These are phyloP conservation scores for Pteromalus puparum DNA, from an alignment of 1,140 invertebrate species.

Conservation along the genomic window DNA sequence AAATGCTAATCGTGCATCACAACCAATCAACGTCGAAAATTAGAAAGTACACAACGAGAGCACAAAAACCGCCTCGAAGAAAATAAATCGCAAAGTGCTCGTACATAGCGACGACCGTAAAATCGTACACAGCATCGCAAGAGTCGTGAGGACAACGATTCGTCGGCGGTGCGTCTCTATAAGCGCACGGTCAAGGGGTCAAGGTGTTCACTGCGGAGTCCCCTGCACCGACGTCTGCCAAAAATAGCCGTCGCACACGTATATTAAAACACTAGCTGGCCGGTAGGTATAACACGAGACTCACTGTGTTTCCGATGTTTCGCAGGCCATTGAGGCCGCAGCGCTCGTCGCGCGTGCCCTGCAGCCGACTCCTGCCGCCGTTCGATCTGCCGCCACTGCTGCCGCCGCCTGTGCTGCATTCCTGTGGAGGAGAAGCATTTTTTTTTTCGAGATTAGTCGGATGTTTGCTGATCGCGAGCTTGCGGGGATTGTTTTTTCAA, in stretches of 20 bases:
- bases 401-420: conserved; percentile 64
- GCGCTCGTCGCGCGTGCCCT: conserved; percentile 65
- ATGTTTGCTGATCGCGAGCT: neutral
- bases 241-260: neutral
- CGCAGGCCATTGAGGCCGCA: conserved; percentile 88
- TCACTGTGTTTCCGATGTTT: conserved; percentile 94
- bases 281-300: conserved; percentile 55
- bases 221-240: neutral
- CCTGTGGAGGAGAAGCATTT: conserved; percentile 56
- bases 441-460: neutral
- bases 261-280: neutral
- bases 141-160: neutral
- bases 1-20: too few relatives aligned
- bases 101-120: too few relatives aligned
- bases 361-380: conserved; percentile 58
- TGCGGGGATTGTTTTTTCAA: neutral
- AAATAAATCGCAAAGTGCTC: too few relatives aligned
- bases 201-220: neutral
- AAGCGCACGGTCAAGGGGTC: neutral
- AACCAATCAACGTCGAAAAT: too few relatives aligned
- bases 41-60: too few relatives aligned
- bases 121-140: neutral
- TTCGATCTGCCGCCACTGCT: conserved; percentile 59
- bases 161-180: too few relatives aligned
- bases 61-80: too few relatives aligned